Base-by-base conservation (phyloP, 2,888 invertebrate species). In the Penaeus monodon region DNA sequence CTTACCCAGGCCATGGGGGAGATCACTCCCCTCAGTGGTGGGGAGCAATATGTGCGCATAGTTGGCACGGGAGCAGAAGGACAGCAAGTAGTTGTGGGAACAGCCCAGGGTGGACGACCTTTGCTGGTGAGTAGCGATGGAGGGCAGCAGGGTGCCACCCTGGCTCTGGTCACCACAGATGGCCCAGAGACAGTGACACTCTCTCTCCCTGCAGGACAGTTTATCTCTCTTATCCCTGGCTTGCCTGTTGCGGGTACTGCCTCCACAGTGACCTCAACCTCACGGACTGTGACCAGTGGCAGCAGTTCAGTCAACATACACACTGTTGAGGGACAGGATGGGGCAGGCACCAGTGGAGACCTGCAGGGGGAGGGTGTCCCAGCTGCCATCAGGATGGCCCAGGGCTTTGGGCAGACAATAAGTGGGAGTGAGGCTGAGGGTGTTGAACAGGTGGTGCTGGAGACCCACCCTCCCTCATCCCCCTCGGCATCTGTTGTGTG, bases 1-100 rank as follows among this genome's bases (percentile, higher is more conserved):
- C 66, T 87, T 14, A 87, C 86, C 73, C 86, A 87, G 49, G 86
- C 86, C 38, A 87, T 87, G 86, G 86, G 86, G 64, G 86, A 87
- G 78, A 87, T 87, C 70, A 82, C 83, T 24, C 86, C 86, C 63
- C 73, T 87, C 14, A 83, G 64, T 14, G 66, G 65, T 57, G 74
- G 80, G 44, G 80, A 85, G 22, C 85, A 85, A 64, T 85, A 85
- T 65, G 80, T 85, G 38, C 85, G 85, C 38, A 64, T 85, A 68
- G 70, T 85, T 10, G 85, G 80, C 33, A 79, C 85, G 1, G 73
- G 80, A 27, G 57, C 64, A 4, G 85, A 80, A 57, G 80, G 85
- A 1, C 84, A 84, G 33, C 78, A 49, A 24, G 78, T 84, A 12
- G 66, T 84, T 49, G 70, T 84, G 29, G 78, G 84, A 29, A 57